phyloP scores from a whole-genome alignment of 2,113 vertebrate species.

The Hystrix brachyura region DNA sequence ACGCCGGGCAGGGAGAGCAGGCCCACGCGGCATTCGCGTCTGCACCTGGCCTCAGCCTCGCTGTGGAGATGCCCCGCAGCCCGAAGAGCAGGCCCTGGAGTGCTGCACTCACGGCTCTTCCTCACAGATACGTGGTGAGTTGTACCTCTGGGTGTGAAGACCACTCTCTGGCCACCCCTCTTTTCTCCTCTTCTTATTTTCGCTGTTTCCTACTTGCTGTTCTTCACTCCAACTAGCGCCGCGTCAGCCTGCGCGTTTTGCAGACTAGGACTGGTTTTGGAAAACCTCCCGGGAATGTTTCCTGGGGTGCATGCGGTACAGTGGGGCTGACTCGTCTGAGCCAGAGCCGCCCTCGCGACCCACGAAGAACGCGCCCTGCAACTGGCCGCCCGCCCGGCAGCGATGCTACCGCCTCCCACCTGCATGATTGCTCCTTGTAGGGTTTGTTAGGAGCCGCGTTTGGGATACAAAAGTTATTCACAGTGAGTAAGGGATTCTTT shows the following conservation, averaged over 20 bases:
- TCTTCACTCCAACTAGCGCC: constrained; percentile 8
- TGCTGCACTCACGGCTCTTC: too few species aligned
- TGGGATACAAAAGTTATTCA: constrained; percentile 46
- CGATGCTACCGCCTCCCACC: constrained; percentile 26
- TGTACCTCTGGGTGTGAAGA: background rate
- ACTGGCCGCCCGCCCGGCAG: constrained; percentile 15
- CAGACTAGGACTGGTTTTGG: constrained; percentile 57
- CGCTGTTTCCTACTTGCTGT: background rate
- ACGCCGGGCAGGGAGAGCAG: too few species aligned
- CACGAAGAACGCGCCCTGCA: constrained; percentile 54
- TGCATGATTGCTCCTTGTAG: constrained; percentile 1
- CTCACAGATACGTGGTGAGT: background rate
- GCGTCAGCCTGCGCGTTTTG: constrained; percentile 47
- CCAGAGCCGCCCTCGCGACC: constrained; percentile 11
- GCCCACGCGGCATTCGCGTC: too few species aligned
- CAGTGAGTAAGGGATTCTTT: constrained; percentile 56
- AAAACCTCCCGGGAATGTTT: constrained; percentile 55
- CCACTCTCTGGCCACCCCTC: background rate
- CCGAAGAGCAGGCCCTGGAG: too few species aligned
- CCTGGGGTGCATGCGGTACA: constrained; percentile 29
- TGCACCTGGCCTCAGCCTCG: too few species aligned
- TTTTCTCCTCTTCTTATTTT: background rate
- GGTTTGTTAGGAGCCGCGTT: background rate
- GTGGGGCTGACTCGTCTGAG: constrained; percentile 24
- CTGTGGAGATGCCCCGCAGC: too few species aligned